A percentile compares a stretch with the other conserved stretches of the same genome.
Conservation (phyloP, 2,797 vertebrate genomes). For the Borostomias antarcticus region DNA sequence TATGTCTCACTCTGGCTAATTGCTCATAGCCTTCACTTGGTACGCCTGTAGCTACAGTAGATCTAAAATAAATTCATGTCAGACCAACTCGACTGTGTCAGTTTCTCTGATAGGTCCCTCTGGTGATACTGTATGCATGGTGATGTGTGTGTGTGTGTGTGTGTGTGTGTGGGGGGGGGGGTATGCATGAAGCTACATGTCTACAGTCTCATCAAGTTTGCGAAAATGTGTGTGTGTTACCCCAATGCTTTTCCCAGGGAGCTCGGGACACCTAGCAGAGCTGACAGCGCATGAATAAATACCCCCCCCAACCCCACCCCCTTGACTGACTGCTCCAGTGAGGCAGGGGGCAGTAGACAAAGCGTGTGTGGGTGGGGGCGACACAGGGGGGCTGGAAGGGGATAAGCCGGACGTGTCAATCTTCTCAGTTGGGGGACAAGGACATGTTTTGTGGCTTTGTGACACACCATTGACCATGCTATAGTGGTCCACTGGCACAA, state of each 20-base stretch:
- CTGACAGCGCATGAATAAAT: slow-evolving; percentile 76
- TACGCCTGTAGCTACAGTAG: slow-evolving; percentile 20
- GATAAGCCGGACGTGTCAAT: slow-evolving; percentile 63
- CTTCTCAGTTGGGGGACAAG: slow-evolving; percentile 53
- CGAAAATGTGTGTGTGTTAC: slow-evolving; percentile 30
- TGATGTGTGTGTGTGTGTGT: slow-evolving; percentile 26
- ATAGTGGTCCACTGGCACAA: slow-evolving; percentile 43
- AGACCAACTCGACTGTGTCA: slow-evolving; percentile 33
- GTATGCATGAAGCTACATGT: too few relatives aligned
- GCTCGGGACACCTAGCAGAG: slow-evolving; percentile 62
- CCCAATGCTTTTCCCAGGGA: slow-evolving; percentile 60
- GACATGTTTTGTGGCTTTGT: slow-evolving; percentile 57
- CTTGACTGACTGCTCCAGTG: slow-evolving; percentile 68
- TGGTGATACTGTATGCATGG: slow-evolving; percentile 6
- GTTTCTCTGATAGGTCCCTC: slow-evolving; percentile 54
- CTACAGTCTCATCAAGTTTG: slow-evolving; percentile 35
- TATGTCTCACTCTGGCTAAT: slow-evolving; percentile 23
- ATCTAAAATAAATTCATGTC: slow-evolving; percentile 45
- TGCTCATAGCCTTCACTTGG: slow-evolving; percentile 24
- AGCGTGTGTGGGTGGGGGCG: slow-evolving; percentile 54
- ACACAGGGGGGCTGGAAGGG: slow-evolving; percentile 45
- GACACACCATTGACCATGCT: slow-evolving; percentile 45
- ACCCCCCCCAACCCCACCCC: slow-evolving; percentile 61
- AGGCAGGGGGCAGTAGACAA: slow-evolving; percentile 62
- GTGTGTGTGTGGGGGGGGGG: slow-evolving; percentile 12